Evolutionary conservation across 2,113 vertebrate species (phyloP).

Genomic region (Petromus typicus): DNA sequence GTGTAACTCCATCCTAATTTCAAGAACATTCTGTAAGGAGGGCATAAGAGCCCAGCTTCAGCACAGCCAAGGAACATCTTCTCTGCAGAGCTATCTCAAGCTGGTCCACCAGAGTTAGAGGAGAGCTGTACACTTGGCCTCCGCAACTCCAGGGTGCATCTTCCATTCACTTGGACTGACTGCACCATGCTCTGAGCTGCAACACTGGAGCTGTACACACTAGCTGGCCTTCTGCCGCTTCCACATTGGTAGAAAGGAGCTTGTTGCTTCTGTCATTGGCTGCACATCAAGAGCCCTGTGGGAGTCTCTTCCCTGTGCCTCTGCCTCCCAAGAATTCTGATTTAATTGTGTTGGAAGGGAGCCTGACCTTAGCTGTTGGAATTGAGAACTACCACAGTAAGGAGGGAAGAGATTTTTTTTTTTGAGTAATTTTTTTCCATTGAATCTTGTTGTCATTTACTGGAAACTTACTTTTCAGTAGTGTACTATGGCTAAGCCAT

Average conservation of each 20-base stretch:
- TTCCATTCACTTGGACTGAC: too few relatives aligned
- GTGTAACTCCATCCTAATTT: too few relatives aligned
- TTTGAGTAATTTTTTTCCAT: neutral
- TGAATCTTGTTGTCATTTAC: neutral
- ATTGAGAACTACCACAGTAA: neutral
- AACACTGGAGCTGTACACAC: too few relatives aligned
- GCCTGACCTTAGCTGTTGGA: neutral
- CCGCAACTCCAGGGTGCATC: too few relatives aligned
- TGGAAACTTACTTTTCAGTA: neutral
- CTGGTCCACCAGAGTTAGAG: too few relatives aligned
- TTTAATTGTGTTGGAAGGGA: slow-evolving; percentile 27
- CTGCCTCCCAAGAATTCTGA: neutral
- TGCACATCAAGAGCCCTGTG: neutral
- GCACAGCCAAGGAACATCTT: too few relatives aligned
- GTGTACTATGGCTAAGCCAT: neutral
- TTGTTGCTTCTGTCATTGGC: neutral
- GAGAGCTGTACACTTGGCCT: too few relatives aligned
- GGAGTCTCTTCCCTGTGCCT: neutral
- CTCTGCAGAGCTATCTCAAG: too few relatives aligned
- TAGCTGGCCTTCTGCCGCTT: too few relatives aligned
- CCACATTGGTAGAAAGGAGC: neutral
- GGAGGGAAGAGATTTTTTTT: neutral
- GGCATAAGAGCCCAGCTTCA: too few relatives aligned
- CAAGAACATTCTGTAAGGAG: too few relatives aligned
- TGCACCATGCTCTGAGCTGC: too few relatives aligned